A percentile compares a stretch with the other conserved stretches of the same genome.
These are phyloP conservation scores for Psix sp. DNA, from an alignment of 1,140 invertebrate species.

Conservation along the genomic window DNA sequence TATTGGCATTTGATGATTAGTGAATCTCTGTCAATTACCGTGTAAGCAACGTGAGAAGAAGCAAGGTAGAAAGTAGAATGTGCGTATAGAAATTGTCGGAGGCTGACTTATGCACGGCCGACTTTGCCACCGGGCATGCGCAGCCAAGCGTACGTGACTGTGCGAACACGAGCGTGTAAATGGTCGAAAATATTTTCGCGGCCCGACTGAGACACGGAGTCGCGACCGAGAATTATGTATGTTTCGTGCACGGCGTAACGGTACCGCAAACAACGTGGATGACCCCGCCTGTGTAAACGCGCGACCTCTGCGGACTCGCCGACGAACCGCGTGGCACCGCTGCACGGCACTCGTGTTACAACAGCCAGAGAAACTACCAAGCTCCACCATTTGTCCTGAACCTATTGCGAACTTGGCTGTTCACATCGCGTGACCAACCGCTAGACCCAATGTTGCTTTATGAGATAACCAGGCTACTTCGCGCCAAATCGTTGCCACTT, in stretches of 20 bases:
- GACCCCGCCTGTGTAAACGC: conserved; percentile 75
- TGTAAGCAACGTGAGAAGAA: conserved; percentile 38
- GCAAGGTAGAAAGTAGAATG: conserved; percentile 34
- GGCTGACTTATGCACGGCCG: conserved; percentile 69
- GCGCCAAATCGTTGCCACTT: conserved; percentile 22
- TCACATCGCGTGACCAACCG: conserved; percentile 43
- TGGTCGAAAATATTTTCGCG: conserved; percentile 65
- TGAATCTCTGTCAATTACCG: too few relatives aligned
- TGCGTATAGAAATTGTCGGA: conserved; percentile 33
- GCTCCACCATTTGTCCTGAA: conserved; percentile 47
- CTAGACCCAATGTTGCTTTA: conserved; percentile 15
- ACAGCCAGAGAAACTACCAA: conserved; percentile 36
- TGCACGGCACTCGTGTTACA: conserved; percentile 58
- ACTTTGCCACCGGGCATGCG: conserved; percentile 62
- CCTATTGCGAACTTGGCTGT: conserved; percentile 31
- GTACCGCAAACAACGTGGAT: conserved; percentile 70
- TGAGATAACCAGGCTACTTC: conserved; percentile 23
- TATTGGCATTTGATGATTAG: conserved; percentile 22
- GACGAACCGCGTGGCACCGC: conserved; percentile 42
- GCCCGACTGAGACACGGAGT: conserved; percentile 42
- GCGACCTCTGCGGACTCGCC: conserved; percentile 70
- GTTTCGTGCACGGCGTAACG: conserved; percentile 66
- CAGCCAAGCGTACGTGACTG: conserved; percentile 34
- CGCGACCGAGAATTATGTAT: conserved; percentile 64
- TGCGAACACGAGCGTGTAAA: conserved; percentile 46